Evolutionary conservation across 2,113 vertebrate genomes (phyloP), one percentile per base, ranked within the genome.

Genomic region (Dicaeum eximium): DNA sequence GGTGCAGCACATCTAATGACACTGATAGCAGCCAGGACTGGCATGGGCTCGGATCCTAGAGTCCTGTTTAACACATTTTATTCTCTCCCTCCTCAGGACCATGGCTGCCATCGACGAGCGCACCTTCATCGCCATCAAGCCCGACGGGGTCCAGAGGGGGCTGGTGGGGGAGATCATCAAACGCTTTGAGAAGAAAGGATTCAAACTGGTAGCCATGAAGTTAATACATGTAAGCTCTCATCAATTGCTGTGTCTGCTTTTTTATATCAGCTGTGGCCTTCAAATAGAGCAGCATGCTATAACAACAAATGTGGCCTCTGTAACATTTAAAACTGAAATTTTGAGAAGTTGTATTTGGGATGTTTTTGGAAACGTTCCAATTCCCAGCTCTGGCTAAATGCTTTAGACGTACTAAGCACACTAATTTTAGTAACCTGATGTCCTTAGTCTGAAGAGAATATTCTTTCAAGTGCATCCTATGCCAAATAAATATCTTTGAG

Each of bases 91-190:
- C 14, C 40, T 54, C 71, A 98, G 97, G 85, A 97, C 67, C 4
- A 98, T 98, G 98, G 96, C 97, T 44, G 92, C 71, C n/a, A 50
- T 66, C 6, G 8, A 95, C 0, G 99, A 99, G 58, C 98, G 98
- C 28, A 99, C 99, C 2, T 99, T 99, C 95, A 98, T 99, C 4
- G 99, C 99, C 77, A 98, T 99, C 98, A 99, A 99, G 84, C 99
- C 99, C 0, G 99, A 99, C 5, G 99, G 99, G 1, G 99, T 99
- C 69, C 99, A 99, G 98, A 97, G 99, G 30, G 97, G 98, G 24
- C 97, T 99, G 21, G 95, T 99, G 15, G 99, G 98, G 37, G 98
- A 98, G 18, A 98, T 99, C 97, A 98, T 99, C 97, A 98, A 98
- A 83, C 95, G 98, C n/a, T 99, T 99, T 1, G 98, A 99, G 65